Percentiles rank a stretch among this genome's conserved stretches.
Conservation (phyloP, 2,888 invertebrate species). For the Phymatocera aterrima region DNA sequence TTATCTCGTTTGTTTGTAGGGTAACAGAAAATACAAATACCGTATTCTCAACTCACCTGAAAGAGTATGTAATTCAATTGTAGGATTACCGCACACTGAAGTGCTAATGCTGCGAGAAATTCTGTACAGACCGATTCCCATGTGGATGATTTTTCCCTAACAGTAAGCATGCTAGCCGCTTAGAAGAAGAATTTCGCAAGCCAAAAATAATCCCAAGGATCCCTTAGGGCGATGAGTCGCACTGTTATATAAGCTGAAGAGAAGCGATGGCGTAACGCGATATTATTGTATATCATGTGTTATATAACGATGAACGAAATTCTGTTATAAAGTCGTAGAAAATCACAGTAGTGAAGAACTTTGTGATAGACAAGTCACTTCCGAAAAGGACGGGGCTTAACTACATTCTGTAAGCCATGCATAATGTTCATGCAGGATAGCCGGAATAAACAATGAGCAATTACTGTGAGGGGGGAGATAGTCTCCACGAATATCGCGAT, state of each 20-base stretch:
- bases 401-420: slow-evolving; percentile 5
- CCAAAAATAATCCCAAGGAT: background rate
- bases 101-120: background rate
- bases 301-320: background rate
- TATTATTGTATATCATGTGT: background rate
- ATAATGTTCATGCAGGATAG: background rate
- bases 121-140: background rate
- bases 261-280: background rate
- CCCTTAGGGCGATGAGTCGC: background rate
- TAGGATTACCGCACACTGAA: background rate
- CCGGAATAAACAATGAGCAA: background rate
- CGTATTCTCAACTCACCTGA: background rate
- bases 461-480: background rate
- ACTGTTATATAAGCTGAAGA: background rate
- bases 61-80: background rate
- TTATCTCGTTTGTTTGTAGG: too few species aligned
- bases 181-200: background rate
- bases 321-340: background rate
- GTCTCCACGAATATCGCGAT: too few species aligned
- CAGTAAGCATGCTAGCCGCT: background rate
- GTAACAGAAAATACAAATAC: too few species aligned
- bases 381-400: background rate
- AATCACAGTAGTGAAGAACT: background rate
- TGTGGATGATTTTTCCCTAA: background rate
- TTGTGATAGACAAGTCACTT: background rate